Conservation (phyloP, 2,797 vertebrate species). For the Anniella stebbinsi region DNA sequence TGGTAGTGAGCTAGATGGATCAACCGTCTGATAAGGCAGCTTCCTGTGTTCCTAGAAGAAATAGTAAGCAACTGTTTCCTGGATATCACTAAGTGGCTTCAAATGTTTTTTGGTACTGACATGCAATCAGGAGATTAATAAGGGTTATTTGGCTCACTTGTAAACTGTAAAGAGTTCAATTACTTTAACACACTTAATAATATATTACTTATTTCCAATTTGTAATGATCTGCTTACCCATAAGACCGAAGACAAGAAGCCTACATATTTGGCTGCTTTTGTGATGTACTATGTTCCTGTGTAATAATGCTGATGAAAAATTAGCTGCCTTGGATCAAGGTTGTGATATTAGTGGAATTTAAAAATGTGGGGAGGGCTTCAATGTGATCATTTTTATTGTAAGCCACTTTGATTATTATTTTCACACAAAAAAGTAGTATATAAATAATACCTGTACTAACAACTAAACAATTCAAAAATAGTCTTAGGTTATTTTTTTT, state of each 20-base stretch:
- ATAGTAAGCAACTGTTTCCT: neutral
- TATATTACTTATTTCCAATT: neutral
- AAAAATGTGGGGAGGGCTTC: neutral
- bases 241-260: too few species aligned
- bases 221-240: neutral
- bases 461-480: too few species aligned
- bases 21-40: too few species aligned
- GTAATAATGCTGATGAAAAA: neutral
- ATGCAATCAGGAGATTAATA: neutral
- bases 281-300: neutral
- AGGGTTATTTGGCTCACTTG: neutral
- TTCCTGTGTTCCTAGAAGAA: neutral
- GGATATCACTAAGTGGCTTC: neutral
- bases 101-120: neutral
- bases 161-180: neutral
- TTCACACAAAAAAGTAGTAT: too few species aligned
- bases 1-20: too few species aligned
- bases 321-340: neutral
- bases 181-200: neutral
- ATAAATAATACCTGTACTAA: too few species aligned
- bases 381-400: neutral
- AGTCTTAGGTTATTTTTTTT: too few species aligned
- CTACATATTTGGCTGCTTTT: neutral
- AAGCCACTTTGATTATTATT: too few species aligned
- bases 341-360: neutral